Evolutionary conservation across 2,888 invertebrate species (phyloP), one percentile per base, ranked within the genome.

Genomic region (Stictocephala bisonia): DNA sequence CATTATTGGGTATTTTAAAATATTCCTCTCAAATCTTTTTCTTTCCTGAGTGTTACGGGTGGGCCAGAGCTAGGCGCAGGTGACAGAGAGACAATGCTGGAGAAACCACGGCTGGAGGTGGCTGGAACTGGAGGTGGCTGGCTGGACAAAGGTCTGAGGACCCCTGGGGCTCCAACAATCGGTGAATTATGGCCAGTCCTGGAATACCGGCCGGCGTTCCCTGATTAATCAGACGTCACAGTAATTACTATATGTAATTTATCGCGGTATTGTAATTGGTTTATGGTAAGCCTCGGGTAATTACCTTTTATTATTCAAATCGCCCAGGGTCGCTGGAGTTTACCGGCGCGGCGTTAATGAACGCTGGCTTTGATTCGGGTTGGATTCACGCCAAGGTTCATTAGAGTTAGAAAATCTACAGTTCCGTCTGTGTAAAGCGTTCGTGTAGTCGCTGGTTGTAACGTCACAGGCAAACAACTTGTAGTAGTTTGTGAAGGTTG

Each of bases 81-180:
- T 60, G 60, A 60, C 60, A 60, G 35, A n/a, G 2, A 40, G 60
- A 60, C 40, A 60, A 60, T 40, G n/a, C 60, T 7, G 22, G 40
- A 35, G 60, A 60, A 35, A 35, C 40, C 40, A 35, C 60, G 27
- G n/a, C n/a, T n/a, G n/a, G n/a, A n/a, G n/a, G n/a, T n/a, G n/a
- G n/a, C n/a, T n/a, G n/a, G n/a, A n/a, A n/a, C n/a, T n/a, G n/a
- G n/a, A n/a, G n/a, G n/a, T n/a, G n/a, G n/a, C n/a, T 2, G 31
- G n/a, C 56, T 27, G 3, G 1, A 22, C 56, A 58, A 58, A 15
- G 18, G 18, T n/a, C 31, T 15, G n/a, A n/a, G 35, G 60, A 2
- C 69, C 69, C 69, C 56, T 24, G 53, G 69, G 69, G 24, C 26
- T 35, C 40, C 53, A 69, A 68, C 68, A 68, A 68, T 68, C 69